phyloP scores from a whole-genome alignment of 2,888 invertebrate genomes.

The Rhingia campestris region DNA sequence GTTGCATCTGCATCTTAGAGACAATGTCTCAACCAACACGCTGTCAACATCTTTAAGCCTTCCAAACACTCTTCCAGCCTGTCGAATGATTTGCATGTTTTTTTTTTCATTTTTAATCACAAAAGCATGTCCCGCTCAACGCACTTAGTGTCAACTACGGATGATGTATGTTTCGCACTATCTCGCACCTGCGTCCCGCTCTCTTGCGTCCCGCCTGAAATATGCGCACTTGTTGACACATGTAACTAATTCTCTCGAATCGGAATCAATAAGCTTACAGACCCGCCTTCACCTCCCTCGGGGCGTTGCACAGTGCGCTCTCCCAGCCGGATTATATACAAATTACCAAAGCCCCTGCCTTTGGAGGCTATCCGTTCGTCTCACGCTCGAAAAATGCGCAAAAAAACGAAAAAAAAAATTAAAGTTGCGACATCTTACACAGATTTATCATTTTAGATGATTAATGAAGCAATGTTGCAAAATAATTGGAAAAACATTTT shows the following conservation, averaged over 20 bases:
- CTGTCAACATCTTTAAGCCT: conserved; percentile 54
- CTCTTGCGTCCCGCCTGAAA: not conserved
- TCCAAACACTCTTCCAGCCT: conserved; percentile 3
- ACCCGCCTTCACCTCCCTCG: not conserved
- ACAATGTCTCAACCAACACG: conserved; percentile 42
- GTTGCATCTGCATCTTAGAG: not conserved
- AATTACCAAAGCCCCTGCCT: conserved; percentile 36
- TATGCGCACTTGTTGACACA: conserved; percentile 65
- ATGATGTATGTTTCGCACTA: conserved; percentile 69
- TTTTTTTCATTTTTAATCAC: conserved; percentile 57
- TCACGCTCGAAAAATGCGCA: not conserved
- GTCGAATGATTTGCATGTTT: not conserved
- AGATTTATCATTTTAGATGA: conserved; percentile 80
- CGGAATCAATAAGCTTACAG: conserved; percentile 60
- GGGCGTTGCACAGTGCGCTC: not conserved
- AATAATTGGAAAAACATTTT: conserved; percentile 79
- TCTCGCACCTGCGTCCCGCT: conserved; percentile 59
- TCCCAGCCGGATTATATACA: conserved; percentile 43
- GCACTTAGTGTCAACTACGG: conserved; percentile 65
- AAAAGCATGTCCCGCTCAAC: conserved; percentile 72
- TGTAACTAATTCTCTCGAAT: conserved; percentile 65
- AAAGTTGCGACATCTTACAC: conserved; percentile 72
- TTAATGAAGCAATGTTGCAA: conserved; percentile 79
- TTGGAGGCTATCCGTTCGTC: conserved; percentile 9
- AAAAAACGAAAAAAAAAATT: conserved; percentile 14